A percentile compares a stretch with the other conserved stretches of the same genome.
Evolutionary conservation across 2,113 vertebrate genomes (phyloP).

Genomic region (Dasyurus viverrinus): DNA sequence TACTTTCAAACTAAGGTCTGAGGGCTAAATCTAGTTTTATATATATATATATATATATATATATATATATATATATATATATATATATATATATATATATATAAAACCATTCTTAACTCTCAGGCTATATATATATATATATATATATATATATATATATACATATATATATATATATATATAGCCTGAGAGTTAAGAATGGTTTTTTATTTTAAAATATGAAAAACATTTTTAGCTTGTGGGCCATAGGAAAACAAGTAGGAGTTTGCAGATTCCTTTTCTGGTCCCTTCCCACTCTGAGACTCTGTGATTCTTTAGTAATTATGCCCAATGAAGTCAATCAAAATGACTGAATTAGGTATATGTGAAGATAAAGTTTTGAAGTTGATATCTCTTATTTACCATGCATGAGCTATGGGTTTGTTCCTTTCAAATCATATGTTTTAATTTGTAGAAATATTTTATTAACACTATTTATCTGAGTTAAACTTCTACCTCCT

Average conservation of each 20-base stretch:
- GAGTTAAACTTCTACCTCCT: neutral
- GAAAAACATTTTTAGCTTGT: neutral
- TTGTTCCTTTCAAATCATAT: neutral
- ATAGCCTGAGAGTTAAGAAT: neutral
- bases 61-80: too few species aligned
- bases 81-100: too few species aligned
- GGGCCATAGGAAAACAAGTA: neutral
- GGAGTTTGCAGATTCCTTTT: neutral
- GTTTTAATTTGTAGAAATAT: neutral
- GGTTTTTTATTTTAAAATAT: neutral
- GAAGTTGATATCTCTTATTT: neutral
- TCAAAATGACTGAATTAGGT: neutral
- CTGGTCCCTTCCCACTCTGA: neutral
- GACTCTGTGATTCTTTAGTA: neutral
- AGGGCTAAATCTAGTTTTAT: neutral
- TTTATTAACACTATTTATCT: constrained; percentile 1
- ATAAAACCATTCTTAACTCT: too few species aligned
- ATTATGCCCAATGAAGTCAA: neutral
- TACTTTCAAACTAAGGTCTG: too few species aligned
- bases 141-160: too few species aligned
- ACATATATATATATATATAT: too few species aligned
- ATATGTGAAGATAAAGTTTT: neutral
- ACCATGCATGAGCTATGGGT: neutral
- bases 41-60: too few species aligned
- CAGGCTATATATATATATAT: too few species aligned